Evolutionary conservation across 1,140 invertebrate species (phyloP), one percentile per base, ranked within the genome.

Genomic region (Drosophila leontia): DNA sequence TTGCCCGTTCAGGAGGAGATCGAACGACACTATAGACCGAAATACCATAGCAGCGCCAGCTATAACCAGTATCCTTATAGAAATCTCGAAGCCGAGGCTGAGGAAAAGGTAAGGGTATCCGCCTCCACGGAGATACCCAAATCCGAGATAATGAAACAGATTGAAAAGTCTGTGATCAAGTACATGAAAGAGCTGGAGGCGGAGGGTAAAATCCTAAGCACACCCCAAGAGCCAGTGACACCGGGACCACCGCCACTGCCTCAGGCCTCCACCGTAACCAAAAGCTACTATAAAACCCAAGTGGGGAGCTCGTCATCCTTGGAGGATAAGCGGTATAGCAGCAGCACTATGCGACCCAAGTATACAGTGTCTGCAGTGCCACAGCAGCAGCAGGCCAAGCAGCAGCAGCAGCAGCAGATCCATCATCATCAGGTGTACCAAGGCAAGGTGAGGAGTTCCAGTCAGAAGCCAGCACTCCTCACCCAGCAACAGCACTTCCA

Each of bases 61-160:
- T 77, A 91, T 48, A 69, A 72, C 9, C 50, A 62, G 57, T 62
- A 71, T 50, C 60, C 56, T 0, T 90, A 88, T 29, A 72, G 82
- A 37, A 72, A 61, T 3, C 51, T 91, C 0, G 80, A 78, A 17
- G 67, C 80, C 2, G 78, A 88, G 48, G 90, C 86, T 19, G 78
- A 92, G 48, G 91, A 92, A 8, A 87, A 91, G 56, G 70, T 92
- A 17, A 70, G 88, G 0, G 81, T 91, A 1, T 91, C 91, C 3
- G 88, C 91, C n/a, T 92, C 91, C 12, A 92, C 91, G 1, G 91
- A 92, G 41, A 92, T 92, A 61, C 91, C 91, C n/a, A 93, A 92
- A 48, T 85, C 91, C 8, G 92, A 93, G 60, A 92, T 93, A 7
- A 90, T 93, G 81, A 93, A 93, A 23, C 91, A 92, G 47, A 93